phyloP scores from a whole-genome alignment of 2,888 invertebrate species.

The Malthinus seriepunctatus region DNA sequence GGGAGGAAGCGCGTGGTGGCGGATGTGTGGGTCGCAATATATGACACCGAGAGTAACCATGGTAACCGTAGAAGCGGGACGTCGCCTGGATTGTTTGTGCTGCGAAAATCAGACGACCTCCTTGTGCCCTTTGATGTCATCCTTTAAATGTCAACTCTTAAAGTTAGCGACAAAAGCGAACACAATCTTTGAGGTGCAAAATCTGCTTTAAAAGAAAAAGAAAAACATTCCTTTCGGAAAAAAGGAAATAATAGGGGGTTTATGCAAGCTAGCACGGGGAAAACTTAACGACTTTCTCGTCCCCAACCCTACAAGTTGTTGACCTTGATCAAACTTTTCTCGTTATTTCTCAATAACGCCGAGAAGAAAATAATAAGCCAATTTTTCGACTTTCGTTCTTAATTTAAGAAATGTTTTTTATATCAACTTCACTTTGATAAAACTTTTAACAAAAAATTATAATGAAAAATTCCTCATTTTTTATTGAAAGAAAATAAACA shows the following conservation, averaged over 20 bases:
- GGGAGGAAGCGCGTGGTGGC: conserved; percentile 42
- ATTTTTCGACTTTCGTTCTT: background rate
- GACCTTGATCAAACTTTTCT: background rate
- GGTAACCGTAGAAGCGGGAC: conserved; percentile 36
- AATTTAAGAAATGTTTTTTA: too few species aligned
- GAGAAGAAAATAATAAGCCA: background rate
- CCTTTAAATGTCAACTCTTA: conserved; percentile 15
- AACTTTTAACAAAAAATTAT: background rate
- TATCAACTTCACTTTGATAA: background rate
- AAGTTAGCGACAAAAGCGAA: conserved; percentile 1
- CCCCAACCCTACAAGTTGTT: background rate
- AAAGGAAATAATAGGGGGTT: background rate
- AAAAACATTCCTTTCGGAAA: background rate
- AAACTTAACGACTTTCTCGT: background rate
- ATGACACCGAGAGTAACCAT: conserved; percentile 45
- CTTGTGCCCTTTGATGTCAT: conserved; percentile 32
- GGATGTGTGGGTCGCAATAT: conserved; percentile 43
- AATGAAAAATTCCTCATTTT: too few species aligned
- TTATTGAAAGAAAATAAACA: too few species aligned
- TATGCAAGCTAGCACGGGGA: background rate
- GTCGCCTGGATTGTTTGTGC: conserved; percentile 41
- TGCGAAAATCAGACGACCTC: conserved; percentile 34
- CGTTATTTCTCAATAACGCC: background rate
- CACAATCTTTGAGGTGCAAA: background rate
- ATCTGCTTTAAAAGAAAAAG: background rate